These are phyloP conservation scores for Mustela nigripes DNA, from an alignment of 2,113 vertebrate genomes.

Conservation along the genomic window DNA sequence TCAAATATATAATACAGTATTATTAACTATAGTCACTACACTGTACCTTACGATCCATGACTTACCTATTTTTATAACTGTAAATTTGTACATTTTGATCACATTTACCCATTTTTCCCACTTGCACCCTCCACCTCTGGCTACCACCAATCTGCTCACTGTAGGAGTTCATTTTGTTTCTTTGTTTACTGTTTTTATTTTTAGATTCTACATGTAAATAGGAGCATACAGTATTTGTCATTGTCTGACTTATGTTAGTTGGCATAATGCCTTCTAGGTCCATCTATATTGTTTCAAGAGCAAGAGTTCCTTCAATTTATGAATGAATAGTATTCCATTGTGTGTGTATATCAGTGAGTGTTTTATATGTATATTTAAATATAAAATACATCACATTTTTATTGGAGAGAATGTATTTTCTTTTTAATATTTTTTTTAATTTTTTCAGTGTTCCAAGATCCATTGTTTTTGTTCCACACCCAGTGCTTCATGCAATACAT, in stretches of 20 bases:
- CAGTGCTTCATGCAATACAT: too few species aligned
- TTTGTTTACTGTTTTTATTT: neutral
- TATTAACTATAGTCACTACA: neutral
- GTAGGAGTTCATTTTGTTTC: neutral
- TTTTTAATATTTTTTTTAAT: too few species aligned
- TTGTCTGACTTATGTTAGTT: neutral
- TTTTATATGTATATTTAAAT: neutral
- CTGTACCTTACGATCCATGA: neutral
- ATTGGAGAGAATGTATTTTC: neutral
- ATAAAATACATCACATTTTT: neutral
- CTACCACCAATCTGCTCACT: neutral
- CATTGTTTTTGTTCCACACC: too few species aligned
- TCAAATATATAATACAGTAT: neutral
- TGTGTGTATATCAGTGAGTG: neutral
- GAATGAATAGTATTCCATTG: neutral
- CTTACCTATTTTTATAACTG: neutral
- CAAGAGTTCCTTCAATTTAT: neutral
- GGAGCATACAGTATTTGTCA: neutral
- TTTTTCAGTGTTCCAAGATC: too few species aligned
- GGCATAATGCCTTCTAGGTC: neutral
- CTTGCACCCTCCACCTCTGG: neutral
- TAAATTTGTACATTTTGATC: neutral
- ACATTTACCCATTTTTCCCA: neutral
- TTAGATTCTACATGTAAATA: neutral
- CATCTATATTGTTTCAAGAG: neutral